These are phyloP conservation scores for Helicolenus hilgendorfi DNA, from an alignment of 2,797 vertebrate species.

Conservation along the genomic window DNA sequence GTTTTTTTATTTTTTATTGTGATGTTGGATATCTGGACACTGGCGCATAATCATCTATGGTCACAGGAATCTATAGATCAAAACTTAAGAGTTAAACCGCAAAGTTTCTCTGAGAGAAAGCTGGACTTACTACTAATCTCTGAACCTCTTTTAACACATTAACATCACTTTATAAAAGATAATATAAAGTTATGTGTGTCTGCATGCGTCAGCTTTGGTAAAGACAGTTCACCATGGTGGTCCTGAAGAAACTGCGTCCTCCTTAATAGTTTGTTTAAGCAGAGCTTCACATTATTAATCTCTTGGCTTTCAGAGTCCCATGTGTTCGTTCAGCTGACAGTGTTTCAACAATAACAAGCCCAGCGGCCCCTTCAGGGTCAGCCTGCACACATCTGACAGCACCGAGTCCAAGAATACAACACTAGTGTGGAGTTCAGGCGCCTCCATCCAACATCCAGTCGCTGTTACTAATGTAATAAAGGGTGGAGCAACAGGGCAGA, in stretches of 20 bases:
- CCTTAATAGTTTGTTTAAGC: conserved; percentile 63
- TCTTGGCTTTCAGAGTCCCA: conserved; percentile 20
- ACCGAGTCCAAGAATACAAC: conserved; percentile 18
- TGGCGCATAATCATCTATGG: background rate
- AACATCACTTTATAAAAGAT: no score
- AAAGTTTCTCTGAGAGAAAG: background rate
- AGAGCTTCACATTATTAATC: conserved; percentile 55
- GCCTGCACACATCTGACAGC: conserved; percentile 41
- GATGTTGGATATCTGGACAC: background rate
- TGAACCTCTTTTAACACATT: background rate
- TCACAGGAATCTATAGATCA: background rate
- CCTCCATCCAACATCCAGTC: conserved; percentile 7
- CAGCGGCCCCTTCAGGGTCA: conserved; percentile 18
- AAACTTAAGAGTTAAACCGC: background rate
- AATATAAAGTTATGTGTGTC: background rate
- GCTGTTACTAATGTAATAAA: background rate
- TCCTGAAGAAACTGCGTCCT: conserved; percentile 19
- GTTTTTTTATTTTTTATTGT: background rate
- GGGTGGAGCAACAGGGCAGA: background rate
- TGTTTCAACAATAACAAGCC: conserved; percentile 67
- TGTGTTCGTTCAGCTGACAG: conserved; percentile 47
- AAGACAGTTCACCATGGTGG: conserved; percentile 36
- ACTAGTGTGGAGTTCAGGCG: background rate
- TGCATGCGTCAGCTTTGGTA: background rate
- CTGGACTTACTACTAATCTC: background rate